These are phyloP conservation scores for Grallaria varia DNA, from an alignment of 2,113 vertebrate species.

Conservation along the genomic window DNA sequence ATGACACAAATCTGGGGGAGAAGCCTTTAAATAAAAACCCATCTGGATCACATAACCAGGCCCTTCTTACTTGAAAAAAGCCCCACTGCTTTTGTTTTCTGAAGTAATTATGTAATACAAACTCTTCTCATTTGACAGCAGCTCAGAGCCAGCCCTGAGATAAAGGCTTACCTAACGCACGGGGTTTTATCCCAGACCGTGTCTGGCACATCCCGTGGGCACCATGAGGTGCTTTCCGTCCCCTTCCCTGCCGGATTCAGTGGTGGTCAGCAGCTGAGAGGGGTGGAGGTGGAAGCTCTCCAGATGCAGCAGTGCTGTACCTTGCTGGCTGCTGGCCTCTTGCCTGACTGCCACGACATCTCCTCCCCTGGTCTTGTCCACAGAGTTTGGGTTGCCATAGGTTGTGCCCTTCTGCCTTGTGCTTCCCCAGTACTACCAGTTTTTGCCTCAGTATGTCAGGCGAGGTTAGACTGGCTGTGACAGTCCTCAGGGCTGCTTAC, in stretches of 20 bases:
- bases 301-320: neutral
- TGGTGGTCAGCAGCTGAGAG: fast-evolving
- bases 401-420: neutral
- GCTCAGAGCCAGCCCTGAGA: neutral
- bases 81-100: neutral
- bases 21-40: neutral
- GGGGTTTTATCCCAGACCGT: neutral
- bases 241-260: neutral
- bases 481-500: fast-evolving
- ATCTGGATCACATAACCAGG: neutral
- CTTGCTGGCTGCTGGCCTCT: neutral
- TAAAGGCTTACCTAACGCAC: neutral
- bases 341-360: fast-evolving
- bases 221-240: neutral
- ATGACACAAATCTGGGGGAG: neutral
- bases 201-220: neutral
- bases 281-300: neutral
- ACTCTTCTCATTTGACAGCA: neutral
- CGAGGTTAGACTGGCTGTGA: neutral
- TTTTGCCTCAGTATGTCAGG: neutral
- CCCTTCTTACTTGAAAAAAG: neutral
- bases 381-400: neutral
- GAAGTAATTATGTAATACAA: neutral
- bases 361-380: neutral
- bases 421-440: neutral